Conservation (phyloP, 2,888 invertebrate genomes). For the Polymixis lichenea region DNA sequence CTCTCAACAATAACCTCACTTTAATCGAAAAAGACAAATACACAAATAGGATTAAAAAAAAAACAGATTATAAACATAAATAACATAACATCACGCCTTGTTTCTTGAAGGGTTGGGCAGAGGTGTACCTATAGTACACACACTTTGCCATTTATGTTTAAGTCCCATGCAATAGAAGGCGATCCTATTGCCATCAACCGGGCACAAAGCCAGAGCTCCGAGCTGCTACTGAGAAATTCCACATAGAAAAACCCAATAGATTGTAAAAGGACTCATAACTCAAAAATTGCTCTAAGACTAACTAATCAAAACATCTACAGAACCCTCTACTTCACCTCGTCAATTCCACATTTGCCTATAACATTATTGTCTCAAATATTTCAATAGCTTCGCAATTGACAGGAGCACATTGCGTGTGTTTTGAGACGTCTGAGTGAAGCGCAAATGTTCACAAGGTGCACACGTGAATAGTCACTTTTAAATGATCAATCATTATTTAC, state of each 20-base stretch:
- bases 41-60: neutral
- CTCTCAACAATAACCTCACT: neutral
- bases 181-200: too few relatives aligned
- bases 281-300: neutral
- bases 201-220: too few relatives aligned
- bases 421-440: constrained; percentile 63
- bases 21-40: neutral
- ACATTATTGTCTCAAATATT: constrained; percentile 56
- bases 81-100: too few relatives aligned
- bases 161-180: too few relatives aligned
- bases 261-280: neutral
- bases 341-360: constrained; percentile 40
- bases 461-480: constrained; percentile 60
- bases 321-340: constrained; percentile 21
- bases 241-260: too few relatives aligned
- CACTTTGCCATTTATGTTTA: too few relatives aligned
- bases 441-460: constrained; percentile 73
- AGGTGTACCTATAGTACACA: too few relatives aligned
- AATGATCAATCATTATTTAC: constrained; percentile 72
- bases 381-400: constrained; percentile 77
- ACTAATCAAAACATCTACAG: constrained; percentile 14
- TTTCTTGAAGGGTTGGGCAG: too few relatives aligned
- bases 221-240: too few relatives aligned
- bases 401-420: constrained; percentile 80
- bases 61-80: neutral